These are phyloP conservation scores for Drosophila mercatorum DNA, from an alignment of 2,888 invertebrate genomes.

Conservation along the genomic window DNA sequence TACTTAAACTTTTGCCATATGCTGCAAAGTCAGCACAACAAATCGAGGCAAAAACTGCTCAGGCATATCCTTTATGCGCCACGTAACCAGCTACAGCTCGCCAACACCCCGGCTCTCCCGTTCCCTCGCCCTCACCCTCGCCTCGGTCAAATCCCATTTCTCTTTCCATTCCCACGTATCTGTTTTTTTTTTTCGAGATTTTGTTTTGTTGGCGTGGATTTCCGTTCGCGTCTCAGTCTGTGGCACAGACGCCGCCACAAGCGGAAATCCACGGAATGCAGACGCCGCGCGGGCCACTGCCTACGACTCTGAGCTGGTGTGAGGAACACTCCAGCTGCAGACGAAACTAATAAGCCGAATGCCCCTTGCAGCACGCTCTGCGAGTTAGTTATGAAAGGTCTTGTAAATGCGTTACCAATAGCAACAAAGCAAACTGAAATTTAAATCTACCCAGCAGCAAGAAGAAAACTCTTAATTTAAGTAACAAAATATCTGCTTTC, in stretches of 20 bases:
- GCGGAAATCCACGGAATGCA: slow-evolving; percentile 67
- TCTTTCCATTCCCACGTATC: slow-evolving; percentile 27
- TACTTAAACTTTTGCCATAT: slow-evolving; percentile 77
- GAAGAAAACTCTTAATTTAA: too few species aligned
- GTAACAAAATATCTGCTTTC: too few species aligned
- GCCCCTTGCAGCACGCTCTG: background rate
- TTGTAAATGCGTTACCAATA: background rate
- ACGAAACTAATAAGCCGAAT: slow-evolving; percentile 5
- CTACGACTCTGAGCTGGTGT: slow-evolving; percentile 12
- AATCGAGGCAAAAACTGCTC: slow-evolving; percentile 52
- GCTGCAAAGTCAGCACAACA: slow-evolving; percentile 67
- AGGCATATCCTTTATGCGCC: slow-evolving; percentile 64
- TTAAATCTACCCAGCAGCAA: background rate
- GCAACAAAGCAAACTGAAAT: slow-evolving; percentile 1
- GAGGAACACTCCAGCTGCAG: too few species aligned
- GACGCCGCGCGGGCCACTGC: slow-evolving; percentile 69
- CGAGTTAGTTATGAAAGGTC: background rate
- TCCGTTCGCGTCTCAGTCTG: slow-evolving; percentile 72
- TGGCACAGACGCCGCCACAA: slow-evolving; percentile 61
- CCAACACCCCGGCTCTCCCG: background rate
- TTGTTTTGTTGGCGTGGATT: slow-evolving; percentile 64
- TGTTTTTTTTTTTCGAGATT: slow-evolving; percentile 31
- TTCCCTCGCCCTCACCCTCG: too few species aligned
- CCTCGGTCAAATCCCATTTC: slow-evolving; percentile 7
- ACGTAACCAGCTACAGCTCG: slow-evolving; percentile 38